Evolutionary conservation across 2,113 vertebrate genomes (phyloP), one percentile per base, ranked within the genome.

Genomic region (Mellivora capensis): DNA sequence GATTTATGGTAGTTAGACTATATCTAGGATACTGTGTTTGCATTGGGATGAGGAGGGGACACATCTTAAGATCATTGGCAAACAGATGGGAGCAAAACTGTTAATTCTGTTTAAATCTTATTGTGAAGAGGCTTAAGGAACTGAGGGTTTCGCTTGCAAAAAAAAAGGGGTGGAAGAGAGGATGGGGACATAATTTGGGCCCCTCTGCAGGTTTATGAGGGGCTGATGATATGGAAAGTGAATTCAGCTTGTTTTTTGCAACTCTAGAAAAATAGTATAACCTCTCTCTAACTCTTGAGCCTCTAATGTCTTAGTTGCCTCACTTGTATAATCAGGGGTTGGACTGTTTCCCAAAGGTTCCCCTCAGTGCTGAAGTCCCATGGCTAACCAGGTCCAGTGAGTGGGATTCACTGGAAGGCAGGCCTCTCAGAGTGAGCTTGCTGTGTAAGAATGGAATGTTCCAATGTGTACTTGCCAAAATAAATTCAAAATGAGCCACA

Each of bases 391-490:
- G 29, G 74, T 39, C 76, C 67, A 6, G 25, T 15, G 95, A 95
- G 88, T 64, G 76, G 87, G 44, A 42, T 1, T 10, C 34, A 1
- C 13, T 34, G 47, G 95, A 21, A 44, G 62, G 14, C 72, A 49
- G 8, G 37, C 72, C 57, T 88, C 31, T 47, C 20, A 42, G 67
- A 87, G 52, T 29, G 39, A 57, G 21, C n/a, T 91, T 97, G 59
- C 76, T 77, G 8, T 76, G 31, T 49, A 85, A 59, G 85, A 93
- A 91, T 57, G 77, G 80, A 85, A 90, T 92, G 64, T 88, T 79
- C 74, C 76, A 86, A 6, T 7, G 3, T 62, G 25, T 13, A 3
- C 49, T 84, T 21, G 37, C 44, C 61, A 39, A 54, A 76, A 67
- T 81, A 87, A 90, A 87, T 67, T n/a, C 47, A 37, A 62, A n/a